Base-by-base conservation (phyloP, 2,113 vertebrate genomes). In the Atlantisia rogersi region DNA sequence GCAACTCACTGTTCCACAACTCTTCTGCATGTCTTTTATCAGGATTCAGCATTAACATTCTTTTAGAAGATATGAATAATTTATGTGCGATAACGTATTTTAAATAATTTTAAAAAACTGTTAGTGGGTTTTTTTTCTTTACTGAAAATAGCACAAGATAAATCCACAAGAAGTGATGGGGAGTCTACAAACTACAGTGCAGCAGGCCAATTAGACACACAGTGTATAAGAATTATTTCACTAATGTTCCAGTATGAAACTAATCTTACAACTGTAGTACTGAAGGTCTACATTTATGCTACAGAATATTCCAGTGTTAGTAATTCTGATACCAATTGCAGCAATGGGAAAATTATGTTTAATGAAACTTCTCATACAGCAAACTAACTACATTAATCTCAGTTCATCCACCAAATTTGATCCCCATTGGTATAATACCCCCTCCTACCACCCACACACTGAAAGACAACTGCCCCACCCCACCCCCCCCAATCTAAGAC, bases 401-500 rank as follows among this genome's bases (percentile, higher is more conserved):
- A 39, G 13, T 53, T 90, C 52, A 69, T 53, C 83, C 82, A 80
- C 8, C 37, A 62, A 17, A 87, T 65, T 31, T 26, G 40, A 88
- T 60, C n/a, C 68, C 88, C 19, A 1, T 6, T 48, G 29, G 44
- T 31, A 92, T 71, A 69, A 73, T 6, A 71, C 12, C 69, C 46
- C 68, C 89, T 94, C 68, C 89, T 94, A 71, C 91, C 86, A 92
- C 89, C 94, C 95, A 78, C 64, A 94, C 94, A 94, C n/a, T 60
- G 68, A 88, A 68, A 86, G 69, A 96, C 78, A 86, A 74, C 28
- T 37, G 0, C 20, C 92, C 67, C 50, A 59, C 31, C 56, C 19
- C 46, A 48, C 4, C 46, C 20, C 20, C 48, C 21, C 48, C 48
- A 20, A 50, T 0, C 48, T 53, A 35, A 96, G 39, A 86, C 92